phyloP scores from a whole-genome alignment of 1,140 invertebrate genomes.

The Carposina sasakii region DNA sequence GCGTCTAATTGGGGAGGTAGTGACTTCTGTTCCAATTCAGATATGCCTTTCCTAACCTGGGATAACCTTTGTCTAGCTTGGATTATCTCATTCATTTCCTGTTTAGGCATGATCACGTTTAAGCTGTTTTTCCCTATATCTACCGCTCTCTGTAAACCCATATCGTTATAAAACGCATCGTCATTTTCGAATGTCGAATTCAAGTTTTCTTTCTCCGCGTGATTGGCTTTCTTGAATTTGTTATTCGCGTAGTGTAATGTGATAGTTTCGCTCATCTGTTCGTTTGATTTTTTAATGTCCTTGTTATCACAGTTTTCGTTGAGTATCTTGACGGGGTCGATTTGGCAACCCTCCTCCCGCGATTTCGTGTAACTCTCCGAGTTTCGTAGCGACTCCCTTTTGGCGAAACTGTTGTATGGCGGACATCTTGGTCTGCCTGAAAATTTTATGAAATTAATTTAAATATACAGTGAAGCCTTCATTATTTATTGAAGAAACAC shows the following conservation, averaged over 20 bases:
- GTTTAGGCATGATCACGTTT: constrained; percentile 61
- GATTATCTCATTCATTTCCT: constrained; percentile 65
- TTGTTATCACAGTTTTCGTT: constrained; percentile 59
- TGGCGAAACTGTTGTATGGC: constrained; percentile 53
- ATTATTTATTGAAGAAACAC: no score
- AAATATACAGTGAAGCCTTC: no score
- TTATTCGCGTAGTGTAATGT: constrained; percentile 58
- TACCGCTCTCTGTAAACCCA: constrained; percentile 37
- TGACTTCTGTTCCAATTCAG: constrained; percentile 41
- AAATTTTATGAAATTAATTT: no score
- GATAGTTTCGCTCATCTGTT: constrained; percentile 58
- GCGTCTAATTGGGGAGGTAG: constrained; percentile 37
- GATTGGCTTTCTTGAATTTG: constrained; percentile 43
- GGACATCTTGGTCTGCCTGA: constrained; percentile 47
- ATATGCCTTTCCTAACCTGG: constrained; percentile 52
- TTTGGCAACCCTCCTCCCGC: constrained; percentile 57
- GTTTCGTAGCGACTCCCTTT: constrained; percentile 48
- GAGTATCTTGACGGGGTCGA: constrained; percentile 51
- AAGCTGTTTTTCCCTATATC: constrained; percentile 53
- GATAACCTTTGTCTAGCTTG: constrained; percentile 62
- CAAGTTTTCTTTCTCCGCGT: constrained; percentile 59
- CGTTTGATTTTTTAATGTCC: constrained; percentile 33
- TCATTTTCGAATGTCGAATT: constrained; percentile 53
- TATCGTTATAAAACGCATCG: constrained; percentile 61
- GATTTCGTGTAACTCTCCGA: constrained; percentile 60